Evolutionary conservation across 2,888 invertebrate genomes (phyloP), one percentile per base, ranked within the genome.

Genomic region (Netelia virgata): DNA sequence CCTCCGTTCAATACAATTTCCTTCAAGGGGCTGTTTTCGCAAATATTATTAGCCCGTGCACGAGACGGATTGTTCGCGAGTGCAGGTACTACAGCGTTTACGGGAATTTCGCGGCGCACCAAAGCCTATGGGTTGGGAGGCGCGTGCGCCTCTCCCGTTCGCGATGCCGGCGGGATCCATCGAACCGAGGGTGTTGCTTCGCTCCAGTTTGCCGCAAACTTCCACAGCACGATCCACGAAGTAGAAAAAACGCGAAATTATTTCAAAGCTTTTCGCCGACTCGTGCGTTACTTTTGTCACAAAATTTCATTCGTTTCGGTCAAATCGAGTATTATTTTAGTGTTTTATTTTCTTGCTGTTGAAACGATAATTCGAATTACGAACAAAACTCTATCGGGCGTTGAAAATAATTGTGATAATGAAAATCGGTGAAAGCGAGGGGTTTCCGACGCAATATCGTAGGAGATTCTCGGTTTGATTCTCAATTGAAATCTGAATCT

Each of bases 81-180:
- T 5, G n/a, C n/a, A n/a, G 3, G 28, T 3, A 28, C 5, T 0
- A 5, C 28, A 28, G 5, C 28, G 6, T 5, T 0, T 28, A 28
- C 28, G 28, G 28, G 5, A 3, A 28, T 3, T 28, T 28, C 3
- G 28, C 5, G 28, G 2, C 28, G 5, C 5, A 5, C 5, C 28
- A 47, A 47, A 9, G 47, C 5, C 6, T 1, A 3, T 47, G 47
- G 47, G 47, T 14, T 10, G 6, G 11, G 11, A 47, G 14, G 47
- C 76, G 76, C 76, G 20, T 76, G 76, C 76, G 66, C 36, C 8
- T 14, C 5, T 55, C 43, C 41, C n/a, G 5, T 57, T 66, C 16
- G n/a, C 9, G 11, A n/a, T 11, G 23, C 23, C 57, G 41, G 55
- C 28, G 41, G 20, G 43, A 55, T n/a, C 11, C 23, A n/a, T 43